Evolutionary conservation across 1,140 invertebrate genomes (phyloP).

Genomic region (Steinernema khuongi): DNA sequence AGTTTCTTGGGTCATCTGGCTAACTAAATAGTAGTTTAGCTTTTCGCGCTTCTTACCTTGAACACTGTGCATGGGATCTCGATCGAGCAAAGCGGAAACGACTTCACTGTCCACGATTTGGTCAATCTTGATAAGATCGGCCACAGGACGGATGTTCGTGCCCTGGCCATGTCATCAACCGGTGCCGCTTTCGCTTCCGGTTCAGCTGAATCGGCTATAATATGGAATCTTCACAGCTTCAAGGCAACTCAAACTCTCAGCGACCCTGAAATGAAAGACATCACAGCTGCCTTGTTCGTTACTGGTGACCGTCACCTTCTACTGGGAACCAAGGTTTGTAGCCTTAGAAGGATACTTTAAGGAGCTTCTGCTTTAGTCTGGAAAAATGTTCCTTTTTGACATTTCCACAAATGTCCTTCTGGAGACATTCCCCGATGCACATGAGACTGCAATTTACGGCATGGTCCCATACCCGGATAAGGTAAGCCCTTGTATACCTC

Average conservation of each 20-base stretch:
- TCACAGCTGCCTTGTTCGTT: conserved; percentile 72
- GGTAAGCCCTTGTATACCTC: conserved; percentile 44
- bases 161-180: conserved; percentile 82
- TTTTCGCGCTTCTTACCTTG: conserved; percentile 43
- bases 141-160: conserved; percentile 80
- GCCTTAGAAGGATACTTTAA: conserved; percentile 7
- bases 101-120: conserved; percentile 63
- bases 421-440: conserved; percentile 66
- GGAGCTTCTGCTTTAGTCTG: conserved; percentile 63
- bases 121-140: conserved; percentile 65
- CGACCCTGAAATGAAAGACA: conserved; percentile 44
- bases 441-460: conserved; percentile 72
- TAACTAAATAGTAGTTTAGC: conserved; percentile 14
- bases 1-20: not conserved
- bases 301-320: conserved; percentile 85
- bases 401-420: conserved; percentile 72
- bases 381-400: conserved; percentile 79
- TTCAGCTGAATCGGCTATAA: conserved; percentile 42
- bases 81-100: conserved; percentile 46
- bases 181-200: conserved; percentile 59
- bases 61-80: conserved; percentile 7
- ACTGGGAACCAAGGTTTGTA: conserved; percentile 71
- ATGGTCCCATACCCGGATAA: conserved; percentile 66
- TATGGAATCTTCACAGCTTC: conserved; percentile 45
- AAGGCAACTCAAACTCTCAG: conserved; percentile 24